These are phyloP conservation scores for Magallana nippona DNA, from an alignment of 2,888 invertebrate genomes.

Conservation along the genomic window DNA sequence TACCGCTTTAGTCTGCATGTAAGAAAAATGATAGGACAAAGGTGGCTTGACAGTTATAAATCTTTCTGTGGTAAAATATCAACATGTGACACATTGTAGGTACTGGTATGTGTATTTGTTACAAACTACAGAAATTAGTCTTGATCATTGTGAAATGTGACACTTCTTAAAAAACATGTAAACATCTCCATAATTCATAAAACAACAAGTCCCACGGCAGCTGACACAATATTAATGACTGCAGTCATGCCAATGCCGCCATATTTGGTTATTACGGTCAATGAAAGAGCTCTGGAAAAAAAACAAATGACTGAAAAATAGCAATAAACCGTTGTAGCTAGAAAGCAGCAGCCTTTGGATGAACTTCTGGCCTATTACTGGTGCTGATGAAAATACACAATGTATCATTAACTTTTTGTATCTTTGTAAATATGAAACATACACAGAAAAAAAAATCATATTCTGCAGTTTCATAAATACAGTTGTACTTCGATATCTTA, in stretches of 20 bases:
- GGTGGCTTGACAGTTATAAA: background rate
- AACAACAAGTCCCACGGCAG: background rate
- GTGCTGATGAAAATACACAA: no score
- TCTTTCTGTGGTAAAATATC: background rate
- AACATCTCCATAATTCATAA: slow-evolving; percentile 4
- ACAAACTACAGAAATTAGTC: slow-evolving; percentile 16
- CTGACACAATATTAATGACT: background rate
- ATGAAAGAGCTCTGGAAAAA: background rate
- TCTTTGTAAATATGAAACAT: no score
- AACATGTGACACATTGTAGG: background rate
- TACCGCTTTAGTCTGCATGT: no score
- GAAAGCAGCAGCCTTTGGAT: no score
- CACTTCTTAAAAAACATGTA: slow-evolving; percentile 20
- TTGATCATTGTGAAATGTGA: slow-evolving; percentile 9
- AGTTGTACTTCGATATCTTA: no score
- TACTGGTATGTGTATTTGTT: slow-evolving; percentile 26
- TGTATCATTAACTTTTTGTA: no score
- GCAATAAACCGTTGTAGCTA: no score
- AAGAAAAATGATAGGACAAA: no score
- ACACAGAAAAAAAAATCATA: no score
- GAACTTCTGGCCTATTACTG: no score
- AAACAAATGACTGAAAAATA: background rate
- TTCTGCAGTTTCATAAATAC: no score
- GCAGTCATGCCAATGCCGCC: background rate
- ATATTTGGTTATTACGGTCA: background rate